These are phyloP conservation scores for Momotus momota DNA, from an alignment of 2,797 vertebrate genomes.

Conservation along the genomic window DNA sequence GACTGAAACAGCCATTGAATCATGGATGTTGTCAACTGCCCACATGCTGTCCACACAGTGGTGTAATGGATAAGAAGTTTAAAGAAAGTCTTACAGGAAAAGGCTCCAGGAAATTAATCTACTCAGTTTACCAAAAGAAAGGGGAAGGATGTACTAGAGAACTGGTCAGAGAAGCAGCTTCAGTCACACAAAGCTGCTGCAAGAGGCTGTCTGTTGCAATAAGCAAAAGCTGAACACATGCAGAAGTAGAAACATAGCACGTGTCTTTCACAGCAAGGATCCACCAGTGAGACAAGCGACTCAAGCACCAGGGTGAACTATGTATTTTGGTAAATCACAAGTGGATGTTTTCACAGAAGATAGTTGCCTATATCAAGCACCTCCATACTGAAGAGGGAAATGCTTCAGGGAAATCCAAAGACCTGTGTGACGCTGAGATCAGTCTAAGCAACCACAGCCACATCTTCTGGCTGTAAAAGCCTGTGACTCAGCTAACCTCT, in stretches of 20 bases:
- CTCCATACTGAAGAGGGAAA: background rate
- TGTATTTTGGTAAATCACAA: background rate
- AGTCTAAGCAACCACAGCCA: background rate
- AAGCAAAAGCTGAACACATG: background rate
- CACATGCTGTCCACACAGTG: background rate
- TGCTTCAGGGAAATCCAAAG: background rate
- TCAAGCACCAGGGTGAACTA: background rate
- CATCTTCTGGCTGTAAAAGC: background rate
- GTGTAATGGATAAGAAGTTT: background rate
- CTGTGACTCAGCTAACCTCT: background rate
- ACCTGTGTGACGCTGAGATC: background rate
- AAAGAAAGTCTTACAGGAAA: background rate
- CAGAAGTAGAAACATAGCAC: background rate
- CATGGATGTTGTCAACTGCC: background rate
- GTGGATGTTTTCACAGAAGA: background rate
- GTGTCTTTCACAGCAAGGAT: background rate
- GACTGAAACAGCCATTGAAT: background rate
- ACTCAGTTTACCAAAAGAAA: background rate
- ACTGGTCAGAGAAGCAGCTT: background rate
- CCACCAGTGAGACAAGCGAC: background rate
- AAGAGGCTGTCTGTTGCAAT: background rate
- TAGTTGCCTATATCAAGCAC: background rate
- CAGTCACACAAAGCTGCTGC: background rate
- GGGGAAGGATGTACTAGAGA: slow-evolving; percentile 14
- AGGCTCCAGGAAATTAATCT: background rate